Percentiles rank a stretch among this genome's conserved stretches.
Evolutionary conservation across 2,113 vertebrate genomes (phyloP).

Genomic region (Bos indicus): DNA sequence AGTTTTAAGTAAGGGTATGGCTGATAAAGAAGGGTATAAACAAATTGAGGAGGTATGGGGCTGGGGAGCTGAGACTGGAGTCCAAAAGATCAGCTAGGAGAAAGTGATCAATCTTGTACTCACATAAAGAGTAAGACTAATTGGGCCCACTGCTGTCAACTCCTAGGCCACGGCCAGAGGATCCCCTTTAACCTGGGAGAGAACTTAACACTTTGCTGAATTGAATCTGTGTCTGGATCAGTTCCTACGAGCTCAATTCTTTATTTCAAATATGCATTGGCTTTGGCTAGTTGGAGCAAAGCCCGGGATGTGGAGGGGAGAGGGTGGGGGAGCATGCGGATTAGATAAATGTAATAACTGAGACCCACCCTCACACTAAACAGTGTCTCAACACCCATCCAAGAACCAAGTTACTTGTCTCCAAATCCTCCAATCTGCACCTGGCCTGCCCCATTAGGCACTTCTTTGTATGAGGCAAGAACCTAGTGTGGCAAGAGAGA

Average conservation of each 20-base stretch:
- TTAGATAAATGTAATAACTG: not conserved
- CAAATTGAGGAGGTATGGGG: not conserved
- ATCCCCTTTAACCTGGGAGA: slow-evolving; percentile 1
- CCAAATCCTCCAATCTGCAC: not conserved
- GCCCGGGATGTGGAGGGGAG: not conserved
- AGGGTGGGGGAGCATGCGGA: not conserved
- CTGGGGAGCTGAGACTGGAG: not conserved
- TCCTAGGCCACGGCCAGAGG: rapidly evolving
- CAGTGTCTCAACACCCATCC: not conserved
- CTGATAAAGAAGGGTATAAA: not conserved
- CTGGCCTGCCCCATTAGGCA: not conserved
- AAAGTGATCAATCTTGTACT: not conserved
- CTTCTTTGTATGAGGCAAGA: not conserved
- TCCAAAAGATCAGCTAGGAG: not conserved
- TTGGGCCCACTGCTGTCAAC: not conserved
- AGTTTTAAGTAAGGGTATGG: not conserved
- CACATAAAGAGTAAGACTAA: not conserved
- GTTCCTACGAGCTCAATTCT: not conserved
- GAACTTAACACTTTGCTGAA: slow-evolving; percentile 30
- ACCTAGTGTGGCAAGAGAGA: not conserved
- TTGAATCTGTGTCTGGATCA: not conserved
- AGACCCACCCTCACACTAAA: not conserved
- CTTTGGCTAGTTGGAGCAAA: not conserved
- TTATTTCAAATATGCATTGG: not conserved
- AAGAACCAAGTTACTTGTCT: not conserved